Base-by-base conservation (phyloP, 2,113 vertebrate genomes). In the Solea solea region DNA sequence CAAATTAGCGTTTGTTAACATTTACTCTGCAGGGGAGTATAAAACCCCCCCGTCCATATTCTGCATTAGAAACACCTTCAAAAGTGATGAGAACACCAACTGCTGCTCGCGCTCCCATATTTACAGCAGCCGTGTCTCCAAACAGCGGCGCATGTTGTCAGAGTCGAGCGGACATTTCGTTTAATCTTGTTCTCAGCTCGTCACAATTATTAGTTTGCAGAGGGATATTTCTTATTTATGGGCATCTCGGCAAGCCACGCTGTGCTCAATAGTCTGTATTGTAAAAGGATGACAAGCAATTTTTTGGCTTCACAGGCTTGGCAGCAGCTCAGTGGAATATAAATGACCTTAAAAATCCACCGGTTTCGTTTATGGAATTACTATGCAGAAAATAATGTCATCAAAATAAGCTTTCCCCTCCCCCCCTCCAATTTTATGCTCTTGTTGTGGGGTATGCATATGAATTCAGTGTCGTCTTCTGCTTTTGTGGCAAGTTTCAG, bases 1-100 rank as follows among this genome's bases (percentile, higher is more conserved):
- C 72, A 81, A 84, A 88, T 91, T 87, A 89, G 83, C 89, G 81
- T 89, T 80, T 78, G 87, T 80, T 90, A 90, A 86, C 76, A 74
- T 84, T 65, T 68, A 70, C 80, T 84, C 81, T 56, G 67, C 78
- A 71, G 67, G 66, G 75, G 68, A 74, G 53, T 61, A 81, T 81
- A 84, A 86, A 85, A 79, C 21, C 21, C 21, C 1, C 21, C 21
- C 21, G 80, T 65, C 50, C 39, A 52, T 34, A 48, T 70, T 83
- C 83, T 78, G 87, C 73, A 82, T 90, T 86, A 81, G 62, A 54
- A 74, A 16, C 62, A 40, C 28, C 58, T 83, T 61, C 71, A 61
- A 71, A 66, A 65, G 42, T 56, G 34, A 45, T 72, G 40, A 63
- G 77, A 64, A 70, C 52, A 55, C 68, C 67, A 76, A 65, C 51